Base-by-base conservation (phyloP, 2,888 invertebrate genomes). In the Nymphalis polychloros region DNA sequence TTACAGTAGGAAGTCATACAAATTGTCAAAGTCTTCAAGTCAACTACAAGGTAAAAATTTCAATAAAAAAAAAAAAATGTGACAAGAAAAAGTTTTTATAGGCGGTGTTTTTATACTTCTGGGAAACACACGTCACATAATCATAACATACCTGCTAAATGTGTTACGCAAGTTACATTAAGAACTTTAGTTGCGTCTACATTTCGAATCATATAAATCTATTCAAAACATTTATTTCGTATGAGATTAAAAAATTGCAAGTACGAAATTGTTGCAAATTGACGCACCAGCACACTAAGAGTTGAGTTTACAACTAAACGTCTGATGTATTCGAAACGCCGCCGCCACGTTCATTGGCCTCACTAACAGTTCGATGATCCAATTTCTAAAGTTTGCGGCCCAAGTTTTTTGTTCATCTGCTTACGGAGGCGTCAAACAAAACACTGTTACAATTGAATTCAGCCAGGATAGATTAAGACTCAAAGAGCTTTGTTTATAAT, bases 301-400 rank as follows among this genome's bases (percentile, higher is more conserved):
- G 66, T 67, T 69, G 62, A 70, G 64, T 68, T 73, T 74, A 69
- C 66, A 72, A 75, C 63, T 73, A 73, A 72, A 74, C 72, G 72
- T 70, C 75, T 73, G 68, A 74, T 78, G 72, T 75, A 73, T 73
- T 73, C 73, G 77, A 74, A 76, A 76, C 78, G 74, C 77, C 77
- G 74, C 77, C 77, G 78, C 78, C 77, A 79, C 84, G 83, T 85
- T 87, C 83, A 81, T 79, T 87, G 85, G 86, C 87, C 87, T 84
- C 84, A 78, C 79, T 77, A 81, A 86, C 83, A 83, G 90, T 90
- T 89, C 89, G 88, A 88, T 87, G 89, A 85, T 89, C 89, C 78
- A 90, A 85, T 88, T 90, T 88, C 82, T 81, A 77, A 81, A 86
- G 86, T 84, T 84, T 83, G 82, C 81, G 77, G 78, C 80, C 77